Conservation (phyloP, 2,113 vertebrate species). For the Alouatta palliata region DNA sequence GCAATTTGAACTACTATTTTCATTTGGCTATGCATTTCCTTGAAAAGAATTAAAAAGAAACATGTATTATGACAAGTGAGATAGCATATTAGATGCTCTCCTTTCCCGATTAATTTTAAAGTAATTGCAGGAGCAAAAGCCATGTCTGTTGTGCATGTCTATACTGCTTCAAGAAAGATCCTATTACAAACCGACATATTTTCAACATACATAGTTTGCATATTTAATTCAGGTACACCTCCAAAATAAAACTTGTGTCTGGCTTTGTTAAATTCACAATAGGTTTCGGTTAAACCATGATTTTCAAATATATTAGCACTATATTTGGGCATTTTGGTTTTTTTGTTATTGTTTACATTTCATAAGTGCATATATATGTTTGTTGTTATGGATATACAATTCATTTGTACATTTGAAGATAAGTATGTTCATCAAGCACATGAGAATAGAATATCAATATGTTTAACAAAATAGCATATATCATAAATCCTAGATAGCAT, state of each 20-base stretch:
- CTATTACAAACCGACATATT: conserved; percentile 67
- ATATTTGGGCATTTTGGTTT: background rate
- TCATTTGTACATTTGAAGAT: background rate
- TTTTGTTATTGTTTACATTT: background rate
- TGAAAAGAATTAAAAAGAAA: conserved; percentile 61
- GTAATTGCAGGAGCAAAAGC: conserved; percentile 67
- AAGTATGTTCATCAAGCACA: background rate
- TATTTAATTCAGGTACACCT: conserved; percentile 47
- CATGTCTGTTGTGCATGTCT: background rate
- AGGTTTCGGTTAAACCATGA: background rate
- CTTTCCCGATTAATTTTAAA: conserved; percentile 73
- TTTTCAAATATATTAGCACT: background rate
- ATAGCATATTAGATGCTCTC: background rate
- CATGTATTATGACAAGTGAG: conserved; percentile 57
- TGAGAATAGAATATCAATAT: background rate
- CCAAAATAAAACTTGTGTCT: background rate
- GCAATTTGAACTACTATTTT: conserved; percentile 59
- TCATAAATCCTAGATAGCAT: background rate
- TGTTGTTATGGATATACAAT: background rate
- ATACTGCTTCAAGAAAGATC: conserved; percentile 60
- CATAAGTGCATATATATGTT: background rate
- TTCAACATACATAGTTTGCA: conserved; percentile 55
- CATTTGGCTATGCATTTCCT: conserved; percentile 38
- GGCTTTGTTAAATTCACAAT: background rate
- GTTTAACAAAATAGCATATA: background rate